Conservation (phyloP, 2,113 vertebrate species). For the Sigmodon hispidus region DNA sequence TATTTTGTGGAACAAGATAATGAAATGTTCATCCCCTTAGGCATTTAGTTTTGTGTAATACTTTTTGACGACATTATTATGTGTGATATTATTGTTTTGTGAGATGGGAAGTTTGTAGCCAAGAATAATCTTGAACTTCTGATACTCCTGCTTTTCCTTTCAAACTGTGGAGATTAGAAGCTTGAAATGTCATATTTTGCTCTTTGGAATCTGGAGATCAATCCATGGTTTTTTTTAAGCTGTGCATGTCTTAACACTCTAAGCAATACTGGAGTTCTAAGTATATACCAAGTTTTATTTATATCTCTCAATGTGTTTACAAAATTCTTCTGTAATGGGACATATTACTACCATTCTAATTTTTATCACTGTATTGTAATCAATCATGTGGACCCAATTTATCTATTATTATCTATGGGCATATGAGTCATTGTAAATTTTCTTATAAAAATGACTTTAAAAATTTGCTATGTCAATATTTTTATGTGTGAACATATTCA, state of each 20-base stretch:
- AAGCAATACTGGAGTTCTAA: too few relatives aligned
- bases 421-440: not conserved
- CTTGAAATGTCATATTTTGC: not conserved
- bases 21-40: not conserved
- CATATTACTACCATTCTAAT: not conserved
- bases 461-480: not conserved
- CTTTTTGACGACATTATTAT: not conserved
- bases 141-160: not conserved
- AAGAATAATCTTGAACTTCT: not conserved
- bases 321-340: not conserved
- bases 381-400: rapidly evolving
- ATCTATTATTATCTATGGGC: too few relatives aligned
- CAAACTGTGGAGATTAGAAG: not conserved
- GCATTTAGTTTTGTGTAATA: not conserved
- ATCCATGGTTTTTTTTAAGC: not conserved
- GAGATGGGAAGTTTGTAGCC: not conserved
- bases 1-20: not conserved
- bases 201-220: too few relatives aligned
- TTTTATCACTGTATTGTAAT: not conserved
- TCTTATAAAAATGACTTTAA: not conserved
- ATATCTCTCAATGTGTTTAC: not conserved
- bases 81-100: not conserved
- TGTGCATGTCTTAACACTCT: rapidly evolving
- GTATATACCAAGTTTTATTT: not conserved
- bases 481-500: not conserved